Evolutionary conservation across 2,797 vertebrate species (phyloP).

Genomic region (Ambastaia sidthimunki): DNA sequence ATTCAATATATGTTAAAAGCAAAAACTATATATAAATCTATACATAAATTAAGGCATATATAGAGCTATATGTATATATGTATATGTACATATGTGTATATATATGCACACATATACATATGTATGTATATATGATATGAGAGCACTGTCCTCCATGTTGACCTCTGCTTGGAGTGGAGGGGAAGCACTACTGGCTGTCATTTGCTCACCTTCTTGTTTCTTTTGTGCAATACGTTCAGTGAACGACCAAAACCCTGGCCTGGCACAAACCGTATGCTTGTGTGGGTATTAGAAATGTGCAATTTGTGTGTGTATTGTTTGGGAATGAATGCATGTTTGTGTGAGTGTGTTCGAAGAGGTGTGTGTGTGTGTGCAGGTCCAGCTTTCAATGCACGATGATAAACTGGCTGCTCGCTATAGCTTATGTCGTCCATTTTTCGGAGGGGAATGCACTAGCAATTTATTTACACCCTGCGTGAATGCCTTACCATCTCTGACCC

Average conservation of each 20-base stretch:
- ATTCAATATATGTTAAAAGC: constrained; percentile 72
- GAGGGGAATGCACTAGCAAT: constrained; percentile 82
- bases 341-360: constrained; percentile 63
- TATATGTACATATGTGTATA: too few relatives aligned
- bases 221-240: constrained; percentile 87
- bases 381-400: constrained; percentile 77
- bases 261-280: constrained; percentile 55
- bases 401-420: constrained; percentile 79
- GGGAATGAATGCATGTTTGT: constrained; percentile 61
- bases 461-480: constrained; percentile 70
- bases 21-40: constrained; percentile 72
- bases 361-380: constrained; percentile 66
- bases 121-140: constrained; percentile 66
- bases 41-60: too few relatives aligned
- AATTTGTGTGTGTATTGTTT: constrained; percentile 25
- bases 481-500: constrained; percentile 58
- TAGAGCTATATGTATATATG: constrained; percentile 39
- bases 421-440: constrained; percentile 77
- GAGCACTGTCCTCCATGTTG: constrained; percentile 69
- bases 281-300: background rate
- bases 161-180: constrained; percentile 74
- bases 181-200: constrained; percentile 79
- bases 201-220: constrained; percentile 74
- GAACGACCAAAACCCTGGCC: constrained; percentile 74
- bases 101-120: constrained; percentile 42